Evolutionary conservation across 1,140 invertebrate species (phyloP).

Genomic region (Sycobia sp.): DNA sequence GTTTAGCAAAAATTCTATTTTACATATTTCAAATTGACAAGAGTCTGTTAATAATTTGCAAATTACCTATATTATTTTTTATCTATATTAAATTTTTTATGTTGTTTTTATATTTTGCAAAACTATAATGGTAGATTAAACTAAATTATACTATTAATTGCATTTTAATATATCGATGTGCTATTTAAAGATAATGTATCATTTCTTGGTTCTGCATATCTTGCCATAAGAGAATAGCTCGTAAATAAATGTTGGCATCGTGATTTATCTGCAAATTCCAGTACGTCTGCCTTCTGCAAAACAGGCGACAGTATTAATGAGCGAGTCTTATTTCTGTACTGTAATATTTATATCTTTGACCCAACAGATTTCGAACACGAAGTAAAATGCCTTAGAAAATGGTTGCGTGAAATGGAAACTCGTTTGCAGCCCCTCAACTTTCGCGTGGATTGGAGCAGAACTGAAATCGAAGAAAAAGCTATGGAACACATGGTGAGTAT

Average conservation of each 20-base stretch:
- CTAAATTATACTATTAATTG: no score
- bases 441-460: constrained; percentile 66
- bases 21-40: no score
- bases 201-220: constrained; percentile 6
- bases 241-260: not conserved
- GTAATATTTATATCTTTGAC: constrained; percentile 39
- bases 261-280: constrained; percentile 18
- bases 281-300: constrained; percentile 15
- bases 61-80: no score
- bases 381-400: constrained; percentile 70
- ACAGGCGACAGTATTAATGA: not conserved
- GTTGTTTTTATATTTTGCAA: no score
- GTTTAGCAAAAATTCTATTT: no score
- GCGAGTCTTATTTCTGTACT: constrained; percentile 29
- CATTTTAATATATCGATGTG: no score
- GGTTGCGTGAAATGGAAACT: constrained; percentile 68
- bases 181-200: no score
- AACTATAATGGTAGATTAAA: no score
- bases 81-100: no score
- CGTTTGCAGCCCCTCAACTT: constrained; percentile 70
- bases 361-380: constrained; percentile 72
- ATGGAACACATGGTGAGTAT: constrained; percentile 72
- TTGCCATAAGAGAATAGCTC: constrained; percentile 5
- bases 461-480: constrained; percentile 71
- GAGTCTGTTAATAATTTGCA: no score